phyloP scores from a whole-genome alignment of 2,888 invertebrate species.

The Diachrysia chrysitis region DNA sequence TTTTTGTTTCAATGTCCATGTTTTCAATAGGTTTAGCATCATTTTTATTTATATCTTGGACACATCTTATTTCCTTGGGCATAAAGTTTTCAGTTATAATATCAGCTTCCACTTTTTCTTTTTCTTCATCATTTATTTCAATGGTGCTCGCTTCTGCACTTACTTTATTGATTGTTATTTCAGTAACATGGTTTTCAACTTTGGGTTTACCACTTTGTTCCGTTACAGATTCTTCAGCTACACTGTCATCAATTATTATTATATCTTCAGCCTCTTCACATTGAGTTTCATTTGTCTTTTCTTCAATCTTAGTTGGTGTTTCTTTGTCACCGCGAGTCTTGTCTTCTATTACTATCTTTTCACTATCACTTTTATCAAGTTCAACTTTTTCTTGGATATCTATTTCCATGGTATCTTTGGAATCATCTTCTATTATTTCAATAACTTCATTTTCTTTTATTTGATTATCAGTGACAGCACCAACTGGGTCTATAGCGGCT shows the following conservation, averaged over 20 bases:
- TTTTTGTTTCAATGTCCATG: constrained; percentile 7
- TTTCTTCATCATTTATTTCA: constrained; percentile 9
- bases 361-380: constrained; percentile 19
- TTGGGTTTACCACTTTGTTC: constrained; percentile 15
- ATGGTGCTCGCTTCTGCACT: constrained; percentile 5
- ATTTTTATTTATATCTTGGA: constrained; percentile 14
- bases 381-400: constrained; percentile 5
- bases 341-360: constrained; percentile 22
- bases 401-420: constrained; percentile 19
- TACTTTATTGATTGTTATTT: neutral
- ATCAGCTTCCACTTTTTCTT: constrained; percentile 12
- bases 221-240: constrained; percentile 16
- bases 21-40: neutral
- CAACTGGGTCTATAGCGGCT: neutral
- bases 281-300: constrained; percentile 33
- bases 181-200: neutral
- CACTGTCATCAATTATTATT: constrained; percentile 42
- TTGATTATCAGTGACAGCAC: constrained; percentile 12
- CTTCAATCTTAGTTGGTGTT: constrained; percentile 37
- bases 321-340: constrained; percentile 41
- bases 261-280: constrained; percentile 31
- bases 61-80: constrained; percentile 19
- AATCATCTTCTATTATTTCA: constrained; percentile 15
- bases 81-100: constrained; percentile 12
- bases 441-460: constrained; percentile 8